Percentiles rank a stretch among this genome's conserved stretches.
Conservation (phyloP, 2,797 vertebrate species). For the Sphaeramia orbicularis region DNA sequence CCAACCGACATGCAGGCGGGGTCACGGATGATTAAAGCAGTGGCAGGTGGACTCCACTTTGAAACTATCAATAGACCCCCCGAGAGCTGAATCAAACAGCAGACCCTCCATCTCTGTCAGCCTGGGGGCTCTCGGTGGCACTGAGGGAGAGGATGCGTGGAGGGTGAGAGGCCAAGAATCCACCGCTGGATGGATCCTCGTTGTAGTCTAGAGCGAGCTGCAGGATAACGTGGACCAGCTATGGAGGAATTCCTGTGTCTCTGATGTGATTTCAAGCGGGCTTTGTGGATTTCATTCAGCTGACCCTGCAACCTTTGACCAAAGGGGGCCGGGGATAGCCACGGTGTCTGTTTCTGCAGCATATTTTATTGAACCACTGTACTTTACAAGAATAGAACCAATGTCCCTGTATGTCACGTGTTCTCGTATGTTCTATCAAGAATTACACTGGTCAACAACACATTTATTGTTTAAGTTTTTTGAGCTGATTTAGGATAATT, state of each 20-base stretch:
- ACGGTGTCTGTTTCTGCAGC: background rate
- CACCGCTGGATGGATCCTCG: constrained; percentile 47
- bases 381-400: too few species aligned
- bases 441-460: too few species aligned
- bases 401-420: too few species aligned
- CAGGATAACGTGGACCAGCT: constrained; percentile 19
- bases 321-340: background rate
- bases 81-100: constrained; percentile 79
- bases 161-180: constrained; percentile 70
- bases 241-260: constrained; percentile 57
- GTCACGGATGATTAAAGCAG: constrained; percentile 85
- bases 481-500: too few species aligned
- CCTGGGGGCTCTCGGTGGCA: constrained; percentile 47
- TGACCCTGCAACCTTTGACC: constrained; percentile 63
- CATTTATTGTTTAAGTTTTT: too few species aligned
- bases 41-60: constrained; percentile 86
- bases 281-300: constrained; percentile 68
- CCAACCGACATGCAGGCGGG: constrained; percentile 71
- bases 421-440: too few species aligned
- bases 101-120: constrained; percentile 72
- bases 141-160: constrained; percentile 52
- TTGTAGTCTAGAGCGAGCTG: constrained; percentile 1
- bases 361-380: background rate
- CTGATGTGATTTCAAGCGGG: constrained; percentile 68
- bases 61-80: constrained; percentile 83